Evolutionary conservation across 2,797 vertebrate species (phyloP), one percentile per base, ranked within the genome.

Genomic region (Crypturellus tataupa): DNA sequence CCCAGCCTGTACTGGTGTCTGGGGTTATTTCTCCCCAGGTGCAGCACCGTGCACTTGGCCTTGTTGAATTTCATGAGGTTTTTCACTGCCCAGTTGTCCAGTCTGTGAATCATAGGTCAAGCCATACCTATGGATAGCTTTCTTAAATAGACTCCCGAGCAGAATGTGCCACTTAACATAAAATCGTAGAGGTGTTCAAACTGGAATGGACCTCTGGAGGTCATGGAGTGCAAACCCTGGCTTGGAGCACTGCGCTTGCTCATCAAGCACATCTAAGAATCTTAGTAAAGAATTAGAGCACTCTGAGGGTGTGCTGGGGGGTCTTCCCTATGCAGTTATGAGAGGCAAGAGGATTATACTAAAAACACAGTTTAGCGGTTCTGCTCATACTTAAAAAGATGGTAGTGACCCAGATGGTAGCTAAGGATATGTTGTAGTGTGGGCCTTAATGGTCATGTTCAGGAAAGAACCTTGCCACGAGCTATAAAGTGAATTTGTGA

Each of bases 121-220:
- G 29, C 29, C 68, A 3, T 59, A 10, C 33, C 35, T 64, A 11
- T 44, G 68, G 70, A 10, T 12, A 25, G 31, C 14, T 37, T 42
- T 58, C 53, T 47, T 40, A 68, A 42, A 19, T 21, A 35, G 42
- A 10, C 47, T 63, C 35, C 35, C 46, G 29, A 39, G 47, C 55
- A 77, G 63, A 44, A 39, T 0, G 1, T 63, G 6, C 53, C 2
- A 2, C 6, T 15, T 47, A 23, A 15, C 58, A 12, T 21, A 23
- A 25, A 62, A 29, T 82, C 10, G 5, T 0, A 33, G 23, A n/a
- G n/a, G 11, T 6, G 15, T 9, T 24, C 8, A 51, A 33, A 2
- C 9, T 81, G 55, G 40, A 86, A 83, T 18, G 25, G 25, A 24
- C 13, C 10, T 60, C 29, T 59, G 65, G 10, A 8, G 33, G 24